phyloP scores from a whole-genome alignment of 2,888 invertebrate species.

The Hipparchia sbordonii region DNA sequence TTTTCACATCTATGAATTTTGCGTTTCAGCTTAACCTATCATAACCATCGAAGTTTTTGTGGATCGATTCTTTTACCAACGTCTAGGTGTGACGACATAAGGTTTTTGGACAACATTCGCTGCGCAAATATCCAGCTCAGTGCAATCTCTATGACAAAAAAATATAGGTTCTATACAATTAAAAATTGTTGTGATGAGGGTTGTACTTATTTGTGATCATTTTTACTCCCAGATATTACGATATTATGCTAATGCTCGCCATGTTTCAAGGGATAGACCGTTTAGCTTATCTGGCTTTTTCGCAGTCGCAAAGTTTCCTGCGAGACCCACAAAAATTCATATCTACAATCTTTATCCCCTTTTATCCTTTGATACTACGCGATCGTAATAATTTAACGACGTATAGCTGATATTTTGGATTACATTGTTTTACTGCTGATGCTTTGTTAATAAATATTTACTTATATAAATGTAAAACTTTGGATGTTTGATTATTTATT shows the following conservation, averaged over 20 bases:
- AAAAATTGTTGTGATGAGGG: background rate
- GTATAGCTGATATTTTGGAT: background rate
- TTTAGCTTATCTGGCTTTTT: conserved; percentile 4
- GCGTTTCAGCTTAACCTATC: no score
- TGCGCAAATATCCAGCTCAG: no score
- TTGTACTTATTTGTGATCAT: background rate
- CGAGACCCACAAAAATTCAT: conserved; percentile 9
- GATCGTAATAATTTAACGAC: background rate
- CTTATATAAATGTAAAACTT: no score
- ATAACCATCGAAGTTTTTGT: no score
- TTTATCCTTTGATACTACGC: conserved; percentile 7
- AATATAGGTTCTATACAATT: no score
- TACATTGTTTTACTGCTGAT: background rate
- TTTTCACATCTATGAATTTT: no score
- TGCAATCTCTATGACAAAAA: no score
- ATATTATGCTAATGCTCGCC: conserved; percentile 4
- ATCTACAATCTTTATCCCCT: conserved; percentile 8
- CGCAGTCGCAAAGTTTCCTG: conserved; percentile 1
- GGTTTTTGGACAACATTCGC: no score
- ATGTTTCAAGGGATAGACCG: background rate
- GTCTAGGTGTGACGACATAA: no score
- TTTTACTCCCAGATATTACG: background rate
- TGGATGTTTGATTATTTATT: no score
- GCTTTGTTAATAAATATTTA: no score
- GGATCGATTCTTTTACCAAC: no score